Base-by-base conservation (phyloP, 2,888 invertebrate species). In the Drosophila meridiana region DNA sequence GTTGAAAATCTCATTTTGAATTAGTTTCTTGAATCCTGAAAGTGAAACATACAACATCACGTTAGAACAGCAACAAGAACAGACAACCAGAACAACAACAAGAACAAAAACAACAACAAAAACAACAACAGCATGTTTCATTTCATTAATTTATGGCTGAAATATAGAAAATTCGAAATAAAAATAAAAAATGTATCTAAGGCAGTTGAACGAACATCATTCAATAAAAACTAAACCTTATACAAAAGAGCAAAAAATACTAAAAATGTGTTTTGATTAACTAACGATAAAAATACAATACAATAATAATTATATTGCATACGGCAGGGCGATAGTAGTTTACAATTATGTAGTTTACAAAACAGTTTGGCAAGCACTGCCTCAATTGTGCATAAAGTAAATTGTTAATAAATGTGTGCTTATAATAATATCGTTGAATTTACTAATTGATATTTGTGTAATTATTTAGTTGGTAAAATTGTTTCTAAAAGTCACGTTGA, bases 161-260 rank as follows among this genome's bases (percentile, higher is more conserved):
- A 58, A 45, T 45, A 58, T 26, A 58, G 58, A 58, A 34, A 80
- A 50, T 56, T 58, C 30, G 36, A 66, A 68, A 73, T 20, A 76
- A 40, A 48, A 50, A 68, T 20, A 68, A 45, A 72, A 50, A 50
- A 45, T 30, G 38, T 40, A 68, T 71, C 43, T 59, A 67, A 71
- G 72, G 82, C 52, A 63, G 50, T 70, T 80, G 73, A 80, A 71
- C 67, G 43, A 87, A 84, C 82, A 89, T 66, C 87, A 66, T 84
- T 84, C 78, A 88, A 85, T 88, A 86, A 87, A 80, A 66, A 43
- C 69, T 5, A 48, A 75, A 87, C 87, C 80, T 75, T 67, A 78
- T 63, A 34, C 20, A 43, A 62, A 72, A 67, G 69, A 89, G 80
- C 85, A 84, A 84, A 73, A 67, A 67, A 53, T 38, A 20, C 40